phyloP scores from a whole-genome alignment of 2,888 invertebrate species.

The Drosophila anomelani region DNA sequence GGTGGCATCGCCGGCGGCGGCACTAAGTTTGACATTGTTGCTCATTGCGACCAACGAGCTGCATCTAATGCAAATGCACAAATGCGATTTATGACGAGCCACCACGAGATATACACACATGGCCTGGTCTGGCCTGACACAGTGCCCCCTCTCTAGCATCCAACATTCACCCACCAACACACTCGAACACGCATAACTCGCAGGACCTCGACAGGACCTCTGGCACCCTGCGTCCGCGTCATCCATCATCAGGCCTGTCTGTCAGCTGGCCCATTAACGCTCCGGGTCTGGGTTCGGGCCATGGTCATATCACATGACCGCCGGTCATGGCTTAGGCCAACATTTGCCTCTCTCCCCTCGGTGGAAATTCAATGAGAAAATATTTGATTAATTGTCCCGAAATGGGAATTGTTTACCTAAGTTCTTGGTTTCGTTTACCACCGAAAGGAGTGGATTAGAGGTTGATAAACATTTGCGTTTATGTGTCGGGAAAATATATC shows the following conservation, averaged over 20 bases:
- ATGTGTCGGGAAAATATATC: not conserved
- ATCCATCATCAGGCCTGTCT: conserved; percentile 45
- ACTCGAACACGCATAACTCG: conserved; percentile 43
- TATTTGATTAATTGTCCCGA: conserved; percentile 73
- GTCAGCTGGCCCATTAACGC: conserved; percentile 78
- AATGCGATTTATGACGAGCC: conserved; percentile 72
- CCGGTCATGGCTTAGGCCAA: conserved; percentile 36
- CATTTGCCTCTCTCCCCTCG: conserved; percentile 48
- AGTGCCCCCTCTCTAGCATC: not conserved
- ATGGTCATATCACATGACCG: conserved; percentile 58
- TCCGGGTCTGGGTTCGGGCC: conserved; percentile 29
- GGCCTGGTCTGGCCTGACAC: not conserved
- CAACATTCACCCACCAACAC: conserved; percentile 7
- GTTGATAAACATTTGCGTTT: conserved; percentile 9
- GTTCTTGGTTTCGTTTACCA: conserved; percentile 60
- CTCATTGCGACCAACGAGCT: conserved; percentile 64
- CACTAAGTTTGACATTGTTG: conserved; percentile 66
- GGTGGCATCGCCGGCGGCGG: conserved; percentile 8
- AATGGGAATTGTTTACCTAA: conserved; percentile 71
- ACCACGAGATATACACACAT: conserved; percentile 14
- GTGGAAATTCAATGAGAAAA: conserved; percentile 68
- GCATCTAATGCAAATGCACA: conserved; percentile 75
- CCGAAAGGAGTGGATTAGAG: conserved; percentile 17
- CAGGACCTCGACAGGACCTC: not conserved
- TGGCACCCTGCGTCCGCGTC: not conserved